Evolutionary conservation across 2,113 vertebrate genomes (phyloP), one percentile per base, ranked within the genome.

Genomic region (Tricholaema leucomelas): DNA sequence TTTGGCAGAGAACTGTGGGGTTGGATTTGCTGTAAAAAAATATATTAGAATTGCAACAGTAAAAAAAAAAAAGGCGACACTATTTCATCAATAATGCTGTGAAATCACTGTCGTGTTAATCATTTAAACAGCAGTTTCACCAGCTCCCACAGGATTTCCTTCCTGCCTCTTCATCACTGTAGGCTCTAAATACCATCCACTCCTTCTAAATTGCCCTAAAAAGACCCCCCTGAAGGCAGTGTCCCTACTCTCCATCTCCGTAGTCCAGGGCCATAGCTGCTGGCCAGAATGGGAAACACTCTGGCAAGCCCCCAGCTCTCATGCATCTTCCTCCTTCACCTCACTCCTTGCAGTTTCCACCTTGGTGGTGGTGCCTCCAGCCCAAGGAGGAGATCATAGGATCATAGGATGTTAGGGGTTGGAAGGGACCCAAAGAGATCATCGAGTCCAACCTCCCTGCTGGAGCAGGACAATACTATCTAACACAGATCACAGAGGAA

Each of bases 81-180:
- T 75, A 55, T 15, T 21, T 93, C 63, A 73, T 74, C 12, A 10
- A 59, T 84, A 88, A 87, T 70, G 66, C 80, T 90, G 50, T 88
- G 93, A 93, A 88, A 76, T 72, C 35, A 44, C 42, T 2, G 0
- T 52, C 7, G 17, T 50, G 66, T 81, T 71, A 86, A 87, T 93
- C 9, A 76, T 91, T 95, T 93, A 65, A 81, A 76, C 46, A 80
- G 67, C 59, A 72, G 18, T 50, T 85, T 88, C 19, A 24, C 25
- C 19, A 66, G 40, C 9, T 60, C 52, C 54, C 81, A 20, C 54
- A 64, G 60, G 27, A 42, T 38, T 91, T 82, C 17, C 18, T 89
- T 79, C 63, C 50, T 76, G 58, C n/a, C 28, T 58, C 25, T 82
- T 65, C 31, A 46, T 77, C 65, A 61, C 33, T 48, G 23, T 33